A percentile compares a stretch with the other conserved stretches of the same genome.
Conservation (phyloP, 2,888 invertebrate species). For the Elmis aenea region DNA sequence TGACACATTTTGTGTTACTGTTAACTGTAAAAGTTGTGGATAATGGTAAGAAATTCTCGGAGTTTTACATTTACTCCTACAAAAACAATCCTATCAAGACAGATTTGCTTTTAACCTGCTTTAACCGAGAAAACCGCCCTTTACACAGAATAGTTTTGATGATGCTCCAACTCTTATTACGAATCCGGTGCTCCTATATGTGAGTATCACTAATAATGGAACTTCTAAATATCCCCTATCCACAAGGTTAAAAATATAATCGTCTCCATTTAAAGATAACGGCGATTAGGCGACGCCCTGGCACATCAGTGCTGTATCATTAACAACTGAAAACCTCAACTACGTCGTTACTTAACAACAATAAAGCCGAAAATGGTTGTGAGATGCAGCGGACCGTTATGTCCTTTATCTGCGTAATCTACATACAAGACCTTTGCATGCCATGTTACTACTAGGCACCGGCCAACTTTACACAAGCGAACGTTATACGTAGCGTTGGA, state of each 20-base stretch:
- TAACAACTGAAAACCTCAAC: constrained; percentile 44
- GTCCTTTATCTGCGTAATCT: constrained; percentile 47
- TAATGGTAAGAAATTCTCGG: too few relatives aligned
- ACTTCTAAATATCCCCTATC: constrained; percentile 23
- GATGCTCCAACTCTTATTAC: too few relatives aligned
- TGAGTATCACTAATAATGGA: too few relatives aligned
- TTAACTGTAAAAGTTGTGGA: too few relatives aligned
- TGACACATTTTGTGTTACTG: too few relatives aligned
- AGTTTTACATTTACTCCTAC: too few relatives aligned
- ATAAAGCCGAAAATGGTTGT: constrained; percentile 43
- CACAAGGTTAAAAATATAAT: constrained; percentile 28
- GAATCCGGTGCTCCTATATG: too few relatives aligned
- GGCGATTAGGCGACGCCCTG: constrained; percentile 28
- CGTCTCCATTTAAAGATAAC: constrained; percentile 29
- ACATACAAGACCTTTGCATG: constrained; percentile 34
- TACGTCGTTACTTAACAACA: constrained; percentile 45
- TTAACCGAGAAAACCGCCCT: too few relatives aligned
- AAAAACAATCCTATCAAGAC: too few relatives aligned
- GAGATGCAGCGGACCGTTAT: constrained; percentile 44
- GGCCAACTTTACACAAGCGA: constrained; percentile 20
- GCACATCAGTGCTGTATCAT: constrained; percentile 35
- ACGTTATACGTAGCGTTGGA: constrained; percentile 12
- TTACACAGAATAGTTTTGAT: too few relatives aligned
- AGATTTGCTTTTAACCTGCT: too few relatives aligned
- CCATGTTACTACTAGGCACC: constrained; percentile 18